Base-by-base conservation (phyloP, 2,888 invertebrate genomes). In the Caenorhabditis panamensis region DNA sequence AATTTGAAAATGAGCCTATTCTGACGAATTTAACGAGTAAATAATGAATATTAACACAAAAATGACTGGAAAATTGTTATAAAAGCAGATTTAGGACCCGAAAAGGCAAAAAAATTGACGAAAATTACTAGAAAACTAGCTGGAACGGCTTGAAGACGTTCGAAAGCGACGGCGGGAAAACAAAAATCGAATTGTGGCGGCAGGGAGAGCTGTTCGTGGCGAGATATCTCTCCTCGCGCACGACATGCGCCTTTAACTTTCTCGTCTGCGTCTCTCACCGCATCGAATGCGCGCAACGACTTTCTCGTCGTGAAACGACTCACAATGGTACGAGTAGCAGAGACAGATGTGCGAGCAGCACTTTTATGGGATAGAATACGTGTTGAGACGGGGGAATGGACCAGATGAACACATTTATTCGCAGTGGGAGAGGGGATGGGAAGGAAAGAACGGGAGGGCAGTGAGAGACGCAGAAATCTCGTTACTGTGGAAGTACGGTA, bases 111-210 rank as follows among this genome's bases (percentile, higher is more conserved):
- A 36, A 47, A 69, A 61, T 20, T 13, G 4, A 13, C 13, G 53
- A 62, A 53, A 61, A 62, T n/a, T n/a, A 53, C 8, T 26, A 22
- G 24, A 47, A 47, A 47, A 44, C 37, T 26, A n/a, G 47, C 0
- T 16, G 28, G 53, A 66, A 66, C 56, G 61, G 18, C 61, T 24
- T n/a, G 31, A 56, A 62, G 18, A 8, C 20, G 63, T 63, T 76
- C 58, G 67, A 68, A 76, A 16, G 26, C 51, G 56, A 24, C 76
- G 68, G 76, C 76, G 76, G 68, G 56, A 76, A 76, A 54, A 20
- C 49, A 68, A 79, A 80, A 80, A 80, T 80, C 80, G 75, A 76
- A 80, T 51, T 47, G 59, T 59, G 63, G 71, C 62, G 63, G 79
- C 54, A 37, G 18, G 37, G 31, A 18, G 53, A 4, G 36, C 37